Evolutionary conservation across 2,888 invertebrate genomes (phyloP).

Genomic region (Alcis repandata): DNA sequence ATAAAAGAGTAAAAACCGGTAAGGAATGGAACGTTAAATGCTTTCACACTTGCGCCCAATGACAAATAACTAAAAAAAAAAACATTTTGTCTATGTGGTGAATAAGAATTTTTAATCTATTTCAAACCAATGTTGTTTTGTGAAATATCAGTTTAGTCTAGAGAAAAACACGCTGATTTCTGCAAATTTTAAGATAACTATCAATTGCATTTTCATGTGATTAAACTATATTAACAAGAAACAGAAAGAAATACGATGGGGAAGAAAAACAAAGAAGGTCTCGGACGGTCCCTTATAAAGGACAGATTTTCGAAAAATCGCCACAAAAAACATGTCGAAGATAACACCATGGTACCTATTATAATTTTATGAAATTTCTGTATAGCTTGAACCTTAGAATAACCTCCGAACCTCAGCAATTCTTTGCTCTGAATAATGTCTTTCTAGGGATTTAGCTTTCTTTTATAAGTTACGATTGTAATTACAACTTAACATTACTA

Average conservation of each 20-base stretch:
- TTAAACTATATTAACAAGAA: not conserved
- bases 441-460: not conserved
- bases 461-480: not conserved
- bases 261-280: constrained; percentile 89
- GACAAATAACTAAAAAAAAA: too few relatives aligned
- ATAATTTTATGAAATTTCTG: constrained; percentile 13
- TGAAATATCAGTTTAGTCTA: too few relatives aligned
- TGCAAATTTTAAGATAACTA: too few relatives aligned
- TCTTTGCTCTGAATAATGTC: constrained; percentile 10
- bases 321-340: constrained; percentile 88
- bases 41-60: constrained; percentile 11
- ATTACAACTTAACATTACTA: constrained; percentile 4
- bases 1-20: not conserved
- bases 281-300: constrained; percentile 91
- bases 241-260: constrained; percentile 85
- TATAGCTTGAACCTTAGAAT: too few relatives aligned
- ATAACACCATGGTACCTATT: constrained; percentile 89
- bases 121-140: too few relatives aligned
- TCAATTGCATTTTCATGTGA: not conserved
- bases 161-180: too few relatives aligned
- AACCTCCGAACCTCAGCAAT: too few relatives aligned
- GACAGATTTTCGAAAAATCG: constrained; percentile 90
- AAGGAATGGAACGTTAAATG: constrained; percentile 1
- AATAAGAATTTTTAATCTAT: too few relatives aligned
- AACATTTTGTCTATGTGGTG: too few relatives aligned